Evolutionary conservation across 2,888 invertebrate genomes (phyloP).

Genomic region (Synergus japonicus): DNA sequence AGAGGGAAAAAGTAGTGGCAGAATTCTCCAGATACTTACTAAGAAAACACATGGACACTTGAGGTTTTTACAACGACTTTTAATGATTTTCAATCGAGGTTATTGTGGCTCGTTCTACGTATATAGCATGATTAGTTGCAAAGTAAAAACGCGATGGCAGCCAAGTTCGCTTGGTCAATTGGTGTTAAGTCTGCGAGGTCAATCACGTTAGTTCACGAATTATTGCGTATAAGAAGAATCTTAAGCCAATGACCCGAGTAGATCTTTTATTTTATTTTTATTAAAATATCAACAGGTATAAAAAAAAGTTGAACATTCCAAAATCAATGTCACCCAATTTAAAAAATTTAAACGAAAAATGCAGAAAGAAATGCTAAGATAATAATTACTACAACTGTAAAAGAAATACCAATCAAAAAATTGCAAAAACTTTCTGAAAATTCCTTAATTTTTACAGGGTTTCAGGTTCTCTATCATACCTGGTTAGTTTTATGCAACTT

Average conservation of each 20-base stretch:
- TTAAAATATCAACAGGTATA: background rate
- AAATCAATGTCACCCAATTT: too few relatives aligned
- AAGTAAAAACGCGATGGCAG: background rate
- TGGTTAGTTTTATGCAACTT: too few relatives aligned
- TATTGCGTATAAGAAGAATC: slow-evolving; percentile 7
- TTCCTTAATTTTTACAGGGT: too few relatives aligned
- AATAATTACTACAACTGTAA: too few relatives aligned
- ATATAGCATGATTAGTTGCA: background rate
- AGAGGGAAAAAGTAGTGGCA: background rate
- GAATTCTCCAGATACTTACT: background rate
- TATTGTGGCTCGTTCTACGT: slow-evolving; percentile 14
- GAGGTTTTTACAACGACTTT: slow-evolving; percentile 1
- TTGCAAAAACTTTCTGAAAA: too few relatives aligned
- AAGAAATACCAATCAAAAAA: too few relatives aligned
- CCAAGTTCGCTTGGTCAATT: slow-evolving; percentile 28
- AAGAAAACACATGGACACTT: background rate
- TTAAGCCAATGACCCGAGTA: background rate
- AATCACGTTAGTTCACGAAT: slow-evolving; percentile 7
- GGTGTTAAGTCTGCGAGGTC: slow-evolving; percentile 22
- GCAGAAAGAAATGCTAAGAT: too few relatives aligned
- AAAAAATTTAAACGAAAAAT: too few relatives aligned
- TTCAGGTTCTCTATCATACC: too few relatives aligned
- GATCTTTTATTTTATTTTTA: background rate
- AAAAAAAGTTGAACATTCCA: too few relatives aligned
- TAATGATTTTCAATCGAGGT: slow-evolving; percentile 18